Conservation (phyloP, 2,888 invertebrate species). For the Nomada ruficornis region DNA sequence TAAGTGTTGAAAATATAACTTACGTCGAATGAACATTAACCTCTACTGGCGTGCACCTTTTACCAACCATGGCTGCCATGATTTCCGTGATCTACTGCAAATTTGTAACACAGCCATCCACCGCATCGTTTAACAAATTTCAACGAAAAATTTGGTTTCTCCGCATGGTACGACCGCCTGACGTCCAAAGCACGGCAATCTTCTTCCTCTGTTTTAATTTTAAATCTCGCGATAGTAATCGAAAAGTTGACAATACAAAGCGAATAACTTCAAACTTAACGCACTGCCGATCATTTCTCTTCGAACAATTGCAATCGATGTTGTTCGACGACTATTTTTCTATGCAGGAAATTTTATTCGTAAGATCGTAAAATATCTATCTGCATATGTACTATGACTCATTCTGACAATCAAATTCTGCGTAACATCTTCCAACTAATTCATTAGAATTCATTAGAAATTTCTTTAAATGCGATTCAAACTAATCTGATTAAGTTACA, state of each 20-base stretch:
- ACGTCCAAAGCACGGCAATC: not conserved
- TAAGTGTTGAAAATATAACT: not conserved
- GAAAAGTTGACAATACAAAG: not conserved
- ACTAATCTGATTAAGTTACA: too few relatives aligned
- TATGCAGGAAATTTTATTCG: too few relatives aligned
- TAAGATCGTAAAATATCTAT: too few relatives aligned
- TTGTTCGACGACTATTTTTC: too few relatives aligned
- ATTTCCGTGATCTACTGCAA: not conserved
- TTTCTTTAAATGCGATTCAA: too few relatives aligned
- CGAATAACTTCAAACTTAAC: constrained; percentile 3
- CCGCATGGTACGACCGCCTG: constrained; percentile 8
- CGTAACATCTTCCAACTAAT: too few relatives aligned
- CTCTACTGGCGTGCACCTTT: not conserved
- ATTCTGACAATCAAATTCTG: too few relatives aligned
- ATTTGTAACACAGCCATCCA: not conserved
- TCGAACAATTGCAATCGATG: not conserved
- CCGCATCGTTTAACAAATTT: constrained; percentile 25
- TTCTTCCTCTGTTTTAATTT: constrained; percentile 37
- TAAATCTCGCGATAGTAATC: not conserved
- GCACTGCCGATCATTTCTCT: not conserved
- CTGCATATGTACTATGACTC: too few relatives aligned
- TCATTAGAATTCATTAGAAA: too few relatives aligned
- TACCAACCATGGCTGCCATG: constrained; percentile 24
- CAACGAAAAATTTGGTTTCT: constrained; percentile 12
- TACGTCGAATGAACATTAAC: constrained; percentile 3